Evolutionary conservation across 2,888 invertebrate genomes (phyloP), one percentile per base, ranked within the genome.

Genomic region (Epirrita christyi): DNA sequence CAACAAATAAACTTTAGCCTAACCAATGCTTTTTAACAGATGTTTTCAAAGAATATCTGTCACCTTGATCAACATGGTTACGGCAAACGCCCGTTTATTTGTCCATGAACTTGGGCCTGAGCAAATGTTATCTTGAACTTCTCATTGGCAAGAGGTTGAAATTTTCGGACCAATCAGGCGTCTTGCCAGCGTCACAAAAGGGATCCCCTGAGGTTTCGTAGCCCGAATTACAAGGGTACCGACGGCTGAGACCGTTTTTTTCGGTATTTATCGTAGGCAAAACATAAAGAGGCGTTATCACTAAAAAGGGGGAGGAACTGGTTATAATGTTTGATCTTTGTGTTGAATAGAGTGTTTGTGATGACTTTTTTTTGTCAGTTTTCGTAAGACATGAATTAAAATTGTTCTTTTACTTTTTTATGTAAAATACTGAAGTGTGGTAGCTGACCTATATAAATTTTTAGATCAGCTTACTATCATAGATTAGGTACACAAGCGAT

Each of bases 121-220:
- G 8, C 32, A 7, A 32, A 32, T 7, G 7, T 5, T 32, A 32
- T 32, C 32, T 75, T 59, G 48, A 51, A 61, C 57, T 49, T 70
- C 68, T 73, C 61, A 88, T 88, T 88, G 87, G 88, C 67, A 76
- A 73, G 52, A 46, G 61, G 56, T 58, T 55, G 60, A 59, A 59
- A 55, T 59, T 51, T 73, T 71, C 71, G 57, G 62, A 76, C 88
- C 88, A 88, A 88, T 88, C 66, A 69, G 69, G 70, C 34, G 70
- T 60, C 70, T 71, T 65, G 51, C 59, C 60, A 61, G 54, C 56
- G 43, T 57, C 55, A 78, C 75, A 85, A 84, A 75, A 72, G 74
- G 63, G 68, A 68, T 74, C 79, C 84, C 83, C 79, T 73, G 72
- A 76, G 67, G 66, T 67, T 67, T 69, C n/a, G 36, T 55, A 44